Base-by-base conservation (phyloP, 2,888 invertebrate species). In the Drosophila paracracens region DNA sequence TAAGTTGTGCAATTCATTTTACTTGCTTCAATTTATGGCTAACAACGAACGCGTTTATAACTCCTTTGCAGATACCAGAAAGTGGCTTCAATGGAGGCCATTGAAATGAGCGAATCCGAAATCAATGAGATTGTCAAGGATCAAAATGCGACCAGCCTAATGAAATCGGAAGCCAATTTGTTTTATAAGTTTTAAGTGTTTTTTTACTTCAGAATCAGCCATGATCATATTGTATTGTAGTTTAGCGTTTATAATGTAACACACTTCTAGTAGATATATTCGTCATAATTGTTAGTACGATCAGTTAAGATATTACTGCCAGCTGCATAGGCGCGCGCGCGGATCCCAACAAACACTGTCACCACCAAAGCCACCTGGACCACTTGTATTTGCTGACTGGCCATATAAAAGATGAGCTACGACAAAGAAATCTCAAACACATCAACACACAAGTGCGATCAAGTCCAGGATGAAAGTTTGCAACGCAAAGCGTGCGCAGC, bases 1-100 rank as follows among this genome's bases (percentile, higher is more conserved):
- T 96, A 88, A 94, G 94, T 93, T 21, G 0, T 8, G 5, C 1
- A n/a, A 46, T 5, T 21, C 0, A 21, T 27, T n/a, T 29, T 2
- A 4, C 8, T 8, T 40, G 3, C 16, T 31, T 4, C 4, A 6
- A 8, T 50, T 5, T 31, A 6, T 16, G 3, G 10, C 7, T 58
- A 29, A 71, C 2, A 29, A 71, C 2, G 16, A 43, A 21, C 18
- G 11, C 7, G 8, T 6, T 11, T 10, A 0, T 10, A 4, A 10
- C 25, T 38, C 3, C 8, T 29, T 40, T n/a, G 25, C 52, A 93
- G 93, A 83, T 92, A 90, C 71, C 86, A 90, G 76, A 83, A 92
- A 71, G 93, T 93, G 1, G 86, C 93, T 16, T 80, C 73, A n/a
- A 85, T 93, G 38, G 81, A 82, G 53, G 69, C 92, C 8, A 76